Evolutionary conservation across 2,797 vertebrate genomes (phyloP).

Genomic region (Artibeus lituratus): DNA sequence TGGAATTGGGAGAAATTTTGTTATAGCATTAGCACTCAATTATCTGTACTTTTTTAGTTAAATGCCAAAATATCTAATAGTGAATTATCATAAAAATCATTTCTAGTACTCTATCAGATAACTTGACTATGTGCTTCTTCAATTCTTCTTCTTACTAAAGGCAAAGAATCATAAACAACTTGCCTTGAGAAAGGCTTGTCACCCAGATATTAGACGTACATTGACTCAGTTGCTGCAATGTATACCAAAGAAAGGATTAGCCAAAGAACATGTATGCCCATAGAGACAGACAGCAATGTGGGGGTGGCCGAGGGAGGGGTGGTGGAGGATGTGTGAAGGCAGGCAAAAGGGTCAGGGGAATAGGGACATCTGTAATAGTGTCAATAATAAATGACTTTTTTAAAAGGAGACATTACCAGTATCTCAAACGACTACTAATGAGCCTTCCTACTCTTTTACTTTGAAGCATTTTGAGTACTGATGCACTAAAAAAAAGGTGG

Average conservation of each 20-base stretch:
- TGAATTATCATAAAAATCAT: conserved; percentile 37
- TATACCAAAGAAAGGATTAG: conserved; percentile 1
- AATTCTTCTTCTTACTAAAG: conserved; percentile 28
- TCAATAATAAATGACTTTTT: neutral
- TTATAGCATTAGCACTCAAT: neutral
- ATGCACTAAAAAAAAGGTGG: neutral
- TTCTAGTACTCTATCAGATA: conserved; percentile 31
- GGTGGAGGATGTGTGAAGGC: neutral
- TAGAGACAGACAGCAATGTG: neutral
- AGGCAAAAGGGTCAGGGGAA: neutral
- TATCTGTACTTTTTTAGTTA: neutral
- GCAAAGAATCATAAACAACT: conserved; percentile 20
- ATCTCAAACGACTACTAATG: neutral
- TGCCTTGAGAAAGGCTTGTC: neutral
- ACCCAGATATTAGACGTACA: neutral
- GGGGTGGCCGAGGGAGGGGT: too few species aligned
- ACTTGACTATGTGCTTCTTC: conserved; percentile 18
- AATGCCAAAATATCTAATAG: conserved; percentile 2
- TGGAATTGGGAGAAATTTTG: neutral
- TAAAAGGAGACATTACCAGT: conserved; percentile 12
- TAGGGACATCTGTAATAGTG: neutral
- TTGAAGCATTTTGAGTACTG: conserved; percentile 23
- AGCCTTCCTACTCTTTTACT: conserved; percentile 11
- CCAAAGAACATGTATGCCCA: neutral
- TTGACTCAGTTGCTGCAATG: conserved; percentile 27